Conservation (phyloP, 2,888 invertebrate genomes). For the Bembecia ichneumoniformis region DNA sequence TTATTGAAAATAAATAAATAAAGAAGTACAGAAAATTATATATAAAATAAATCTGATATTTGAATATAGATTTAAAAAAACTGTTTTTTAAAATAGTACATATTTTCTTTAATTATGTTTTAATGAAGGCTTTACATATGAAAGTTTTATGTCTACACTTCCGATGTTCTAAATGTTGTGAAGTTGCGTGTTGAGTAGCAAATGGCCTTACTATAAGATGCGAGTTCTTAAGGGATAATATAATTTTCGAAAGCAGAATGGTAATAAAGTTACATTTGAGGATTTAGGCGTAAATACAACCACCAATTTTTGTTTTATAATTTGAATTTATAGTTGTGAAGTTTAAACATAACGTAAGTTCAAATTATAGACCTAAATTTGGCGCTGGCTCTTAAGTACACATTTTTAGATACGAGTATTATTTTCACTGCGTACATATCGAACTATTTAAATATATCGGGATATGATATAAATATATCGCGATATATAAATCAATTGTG, state of each 20-base stretch:
- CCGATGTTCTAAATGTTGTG: slow-evolving; percentile 33
- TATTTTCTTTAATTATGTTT: slow-evolving; percentile 14
- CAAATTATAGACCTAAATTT: no score
- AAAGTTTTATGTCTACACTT: slow-evolving; percentile 34
- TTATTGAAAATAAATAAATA: slow-evolving; percentile 32
- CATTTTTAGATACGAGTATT: no score
- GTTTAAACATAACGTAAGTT: no score
- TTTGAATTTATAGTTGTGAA: no score
- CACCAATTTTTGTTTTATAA: no score
- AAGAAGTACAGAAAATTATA: slow-evolving; percentile 38
- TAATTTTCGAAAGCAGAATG: neutral
- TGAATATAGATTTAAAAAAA: slow-evolving; percentile 42
- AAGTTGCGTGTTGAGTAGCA: slow-evolving; percentile 35
- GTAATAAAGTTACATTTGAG: no score
- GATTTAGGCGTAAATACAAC: no score
- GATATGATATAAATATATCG: no score
- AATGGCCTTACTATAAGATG: slow-evolving; percentile 28
- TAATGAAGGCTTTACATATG: slow-evolving; percentile 33
- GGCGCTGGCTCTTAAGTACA: no score
- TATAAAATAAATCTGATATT: slow-evolving; percentile 38
- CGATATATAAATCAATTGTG: no score
- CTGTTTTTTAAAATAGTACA: slow-evolving; percentile 12
- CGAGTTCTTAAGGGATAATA: neutral
- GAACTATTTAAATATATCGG: no score
- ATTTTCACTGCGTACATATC: no score